Base-by-base conservation (phyloP, 1,140 invertebrate species). In the Probaryconus sp. region DNA sequence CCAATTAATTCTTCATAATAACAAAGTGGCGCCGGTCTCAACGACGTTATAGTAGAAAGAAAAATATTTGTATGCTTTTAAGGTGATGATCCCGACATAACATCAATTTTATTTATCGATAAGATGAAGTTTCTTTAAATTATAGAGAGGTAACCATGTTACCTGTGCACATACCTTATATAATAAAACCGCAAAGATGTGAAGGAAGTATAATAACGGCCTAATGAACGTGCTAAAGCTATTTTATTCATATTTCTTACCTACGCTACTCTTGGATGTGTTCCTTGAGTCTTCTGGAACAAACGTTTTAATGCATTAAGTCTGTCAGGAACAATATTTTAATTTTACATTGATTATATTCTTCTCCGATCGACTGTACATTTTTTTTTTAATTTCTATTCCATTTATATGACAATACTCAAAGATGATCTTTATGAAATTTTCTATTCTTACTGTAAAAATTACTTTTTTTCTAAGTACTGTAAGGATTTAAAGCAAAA, bases 191-290 rank as follows among this genome's bases (percentile, higher is more conserved):
- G 26, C 14, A 21, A 64, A 53, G 37, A 51, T 18, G 48, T 13
- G 48, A 51, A 13, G 13, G 20, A 64, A 53, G 13, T 53, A 64
- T 64, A 64, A 64, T 63, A 63, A 33, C 20, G 45, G 31, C 48
- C 43, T 65, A 55, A 65, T 63, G 47, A 51, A 33, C 37, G 40
- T 65, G 48, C 47, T 53, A 45, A 65, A 47, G 61, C 30, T 53
- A 47, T 11, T 55, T 53, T 47, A 55, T 65, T 65, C 28, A 47
- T 65, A 65, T 51, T 63, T 20, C 26, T 35, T 17, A 51, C 17
- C 37, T 21, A 31, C 14, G 20, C 43, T 42, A 42, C 43, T 63
- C 58, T 28, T 20, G 11, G 3, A 21, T 42, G 1, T 30, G 16
- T 40, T 21, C 47, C 35, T 10, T 37, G 43, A 26, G 43, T 40